phyloP scores from a whole-genome alignment of 2,797 vertebrate genomes.

The Alosa sapidissima region DNA sequence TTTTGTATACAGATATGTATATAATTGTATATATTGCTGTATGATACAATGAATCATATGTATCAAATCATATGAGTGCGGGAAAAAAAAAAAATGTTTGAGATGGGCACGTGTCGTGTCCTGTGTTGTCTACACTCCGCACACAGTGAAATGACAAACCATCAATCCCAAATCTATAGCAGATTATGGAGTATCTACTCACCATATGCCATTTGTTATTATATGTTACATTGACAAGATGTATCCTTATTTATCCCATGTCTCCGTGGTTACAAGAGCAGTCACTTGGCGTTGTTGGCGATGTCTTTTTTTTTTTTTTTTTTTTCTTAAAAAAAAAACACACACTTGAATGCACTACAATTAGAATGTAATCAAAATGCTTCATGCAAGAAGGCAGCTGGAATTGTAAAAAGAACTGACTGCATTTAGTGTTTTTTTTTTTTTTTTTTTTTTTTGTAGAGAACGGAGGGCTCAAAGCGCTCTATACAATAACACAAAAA shows the following conservation, averaged over 20 bases:
- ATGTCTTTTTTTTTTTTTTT: not conserved
- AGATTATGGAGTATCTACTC: not conserved
- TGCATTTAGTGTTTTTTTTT: not conserved
- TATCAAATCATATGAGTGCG: not conserved
- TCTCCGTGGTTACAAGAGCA: not conserved
- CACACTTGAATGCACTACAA: slow-evolving; percentile 3
- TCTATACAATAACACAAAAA: not conserved
- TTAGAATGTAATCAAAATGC: slow-evolving; percentile 15
- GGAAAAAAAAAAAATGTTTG: not conserved
- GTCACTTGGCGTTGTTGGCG: not conserved
- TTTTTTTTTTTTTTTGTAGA: not conserved
- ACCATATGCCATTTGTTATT: not conserved
- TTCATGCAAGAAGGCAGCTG: slow-evolving; percentile 12
- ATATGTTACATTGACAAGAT: not conserved
- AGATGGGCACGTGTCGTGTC: not conserved
- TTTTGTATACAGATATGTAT: slow-evolving; percentile 12
- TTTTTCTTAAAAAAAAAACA: not conserved
- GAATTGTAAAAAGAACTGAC: not conserved
- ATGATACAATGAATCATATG: slow-evolving; percentile 12
- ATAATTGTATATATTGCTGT: slow-evolving; percentile 17
- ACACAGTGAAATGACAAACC: not conserved
- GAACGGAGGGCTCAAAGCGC: not conserved
- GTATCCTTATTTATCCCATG: slow-evolving; percentile 10
- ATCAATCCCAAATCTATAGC: not conserved
- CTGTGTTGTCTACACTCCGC: not conserved